A percentile compares a stretch with the other conserved stretches of the same genome.
phyloP scores from a whole-genome alignment of 2,797 vertebrate genomes.

The Rhinoraja longicauda region DNA sequence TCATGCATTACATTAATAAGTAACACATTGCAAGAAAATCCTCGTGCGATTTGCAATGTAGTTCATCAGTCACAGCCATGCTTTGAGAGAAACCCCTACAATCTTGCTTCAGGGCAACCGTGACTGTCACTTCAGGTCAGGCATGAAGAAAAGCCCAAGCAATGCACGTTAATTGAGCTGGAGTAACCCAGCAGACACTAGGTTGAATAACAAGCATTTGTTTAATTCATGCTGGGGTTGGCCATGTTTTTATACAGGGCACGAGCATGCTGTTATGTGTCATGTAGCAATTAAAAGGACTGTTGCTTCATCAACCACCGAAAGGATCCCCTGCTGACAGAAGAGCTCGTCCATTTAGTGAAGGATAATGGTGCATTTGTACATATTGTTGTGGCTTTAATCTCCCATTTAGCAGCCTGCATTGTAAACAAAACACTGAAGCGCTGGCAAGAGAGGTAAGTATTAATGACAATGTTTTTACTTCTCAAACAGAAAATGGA shows the following conservation, averaged over 20 bases:
- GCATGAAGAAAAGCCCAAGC: constrained; percentile 14
- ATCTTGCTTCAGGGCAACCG: background rate
- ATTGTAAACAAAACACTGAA: background rate
- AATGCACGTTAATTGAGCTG: constrained; percentile 22
- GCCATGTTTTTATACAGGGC: background rate
- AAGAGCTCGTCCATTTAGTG: background rate
- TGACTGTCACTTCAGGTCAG: constrained; percentile 4
- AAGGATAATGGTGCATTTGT: constrained; percentile 30
- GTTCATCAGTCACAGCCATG: background rate
- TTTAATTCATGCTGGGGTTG: background rate
- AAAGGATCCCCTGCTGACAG: constrained; percentile 14
- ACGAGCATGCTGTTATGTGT: background rate
- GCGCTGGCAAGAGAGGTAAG: background rate
- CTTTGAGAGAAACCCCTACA: background rate
- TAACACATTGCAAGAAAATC: background rate
- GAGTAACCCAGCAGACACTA: constrained; percentile 8
- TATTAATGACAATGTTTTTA: constrained; percentile 25
- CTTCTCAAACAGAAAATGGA: background rate
- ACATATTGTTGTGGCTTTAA: constrained; percentile 15
- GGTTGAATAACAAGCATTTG: background rate
- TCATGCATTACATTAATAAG: background rate
- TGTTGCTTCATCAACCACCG: background rate
- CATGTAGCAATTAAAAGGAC: background rate
- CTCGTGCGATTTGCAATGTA: background rate
- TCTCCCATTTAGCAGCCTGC: background rate